These are phyloP conservation scores for Pampus argenteus DNA, from an alignment of 2,797 vertebrate genomes.

Conservation along the genomic window DNA sequence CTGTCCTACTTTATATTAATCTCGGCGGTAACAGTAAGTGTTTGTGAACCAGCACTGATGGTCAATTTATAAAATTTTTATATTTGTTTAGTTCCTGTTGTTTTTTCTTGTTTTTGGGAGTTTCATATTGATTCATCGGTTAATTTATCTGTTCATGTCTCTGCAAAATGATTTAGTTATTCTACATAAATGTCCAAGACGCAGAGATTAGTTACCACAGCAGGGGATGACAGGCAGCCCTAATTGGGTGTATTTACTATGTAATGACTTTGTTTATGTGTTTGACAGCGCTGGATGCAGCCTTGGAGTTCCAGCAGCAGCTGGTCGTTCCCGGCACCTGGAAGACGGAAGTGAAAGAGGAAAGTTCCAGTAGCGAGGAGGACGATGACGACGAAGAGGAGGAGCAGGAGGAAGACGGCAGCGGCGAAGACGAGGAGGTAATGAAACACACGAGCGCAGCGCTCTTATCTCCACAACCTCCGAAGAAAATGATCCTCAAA, in stretches of 20 bases:
- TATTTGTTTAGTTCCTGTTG: not conserved
- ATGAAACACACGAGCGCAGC: not conserved
- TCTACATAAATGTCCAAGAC: not conserved
- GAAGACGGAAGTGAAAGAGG: slow-evolving; percentile 88
- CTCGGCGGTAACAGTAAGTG: not conserved
- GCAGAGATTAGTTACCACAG: not conserved
- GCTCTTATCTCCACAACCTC: not conserved
- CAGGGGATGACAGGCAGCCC: not conserved
- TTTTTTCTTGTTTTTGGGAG: slow-evolving; percentile 1
- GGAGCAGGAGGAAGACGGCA: slow-evolving; percentile 80
- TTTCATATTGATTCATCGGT: not conserved
- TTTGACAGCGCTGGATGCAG: slow-evolving; percentile 81
- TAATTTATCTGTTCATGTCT: slow-evolving; percentile 12
- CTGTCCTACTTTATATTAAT: not conserved
- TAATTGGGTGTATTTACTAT: not conserved
- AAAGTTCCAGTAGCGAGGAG: slow-evolving; percentile 87
- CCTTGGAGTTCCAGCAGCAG: slow-evolving; percentile 82
- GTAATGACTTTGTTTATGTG: not conserved
- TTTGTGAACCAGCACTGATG: not conserved
- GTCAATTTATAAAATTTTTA: not conserved
- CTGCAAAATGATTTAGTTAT: slow-evolving; percentile 8
- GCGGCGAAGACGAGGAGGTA: slow-evolving; percentile 85
- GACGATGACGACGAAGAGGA: slow-evolving; percentile 85
- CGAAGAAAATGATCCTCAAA: slow-evolving; percentile 7
- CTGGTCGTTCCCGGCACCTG: slow-evolving; percentile 79